These are phyloP conservation scores for Erinaceus europaeus DNA, from an alignment of 2,113 vertebrate species.

Conservation along the genomic window DNA sequence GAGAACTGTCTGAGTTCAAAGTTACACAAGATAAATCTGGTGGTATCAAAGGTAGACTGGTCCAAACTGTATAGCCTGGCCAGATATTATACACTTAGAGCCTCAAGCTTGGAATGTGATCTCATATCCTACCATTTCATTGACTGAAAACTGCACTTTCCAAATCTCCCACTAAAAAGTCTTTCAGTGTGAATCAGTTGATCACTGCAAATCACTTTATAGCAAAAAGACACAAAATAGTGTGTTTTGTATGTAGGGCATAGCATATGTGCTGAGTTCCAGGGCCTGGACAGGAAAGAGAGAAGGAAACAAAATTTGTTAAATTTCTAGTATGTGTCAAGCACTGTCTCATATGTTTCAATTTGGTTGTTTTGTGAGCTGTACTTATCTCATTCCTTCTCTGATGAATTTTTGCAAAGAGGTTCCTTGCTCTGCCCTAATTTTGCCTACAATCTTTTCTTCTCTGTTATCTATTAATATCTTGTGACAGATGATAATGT, in stretches of 20 bases:
- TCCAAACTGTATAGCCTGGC: too few species aligned
- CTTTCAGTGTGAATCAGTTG: not conserved
- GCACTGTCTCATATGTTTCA: not conserved
- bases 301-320: not conserved
- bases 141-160: not conserved
- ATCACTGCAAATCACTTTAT: not conserved
- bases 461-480: not conserved
- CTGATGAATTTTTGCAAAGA: not conserved
- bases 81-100: not conserved
- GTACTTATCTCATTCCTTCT: not conserved
- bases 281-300: not conserved
- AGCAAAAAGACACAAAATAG: not conserved
- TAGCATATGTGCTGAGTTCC: not conserved
- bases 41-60: conserved; percentile 18
- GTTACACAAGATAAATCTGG: conserved; percentile 36
- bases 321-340: not conserved
- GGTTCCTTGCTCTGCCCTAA: not conserved
- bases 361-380: not conserved
- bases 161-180: not conserved
- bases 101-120: not conserved
- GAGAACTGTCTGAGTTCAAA: not conserved
- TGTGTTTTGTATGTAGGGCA: not conserved
- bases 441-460: not conserved
- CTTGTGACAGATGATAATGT: not conserved
- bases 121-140: not conserved